Base-by-base conservation (phyloP, 2,888 invertebrate species). In the Lysandra coridon region DNA sequence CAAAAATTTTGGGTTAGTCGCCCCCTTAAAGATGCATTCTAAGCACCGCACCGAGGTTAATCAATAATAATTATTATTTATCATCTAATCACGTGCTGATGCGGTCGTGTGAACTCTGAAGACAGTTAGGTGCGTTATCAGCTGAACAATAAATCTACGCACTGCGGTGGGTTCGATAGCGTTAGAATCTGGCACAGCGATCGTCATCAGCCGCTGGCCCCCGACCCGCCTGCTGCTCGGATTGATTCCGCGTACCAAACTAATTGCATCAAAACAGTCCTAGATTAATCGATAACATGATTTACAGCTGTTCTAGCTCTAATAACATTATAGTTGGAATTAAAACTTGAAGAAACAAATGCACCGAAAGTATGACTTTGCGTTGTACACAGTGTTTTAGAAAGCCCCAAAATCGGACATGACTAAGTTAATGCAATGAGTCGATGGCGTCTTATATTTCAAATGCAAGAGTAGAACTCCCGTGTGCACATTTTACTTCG, bases 231-330 rank as follows among this genome's bases (percentile, higher is more conserved):
- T 14, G 30, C 44, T 74, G 53, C 57, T 57, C 30, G 49, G 49
- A 75, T 57, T 57, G 49, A 75, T 57, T 57, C 76, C 76, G 44
- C 75, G 76, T 76, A 76, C 33, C 30, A 33, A 30, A 57, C 53
- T 17, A 53, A 49, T 76, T 17, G 33, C 53, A 53, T 57, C 49
- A 75, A 30, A 44, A 75, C 49, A 75, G 33, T 53, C 53, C 75
- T 75, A 44, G 75, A 75, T 75, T 57, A 53, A 14, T 57, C 57
- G 57, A 76, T 80, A 57, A 64, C 14, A 64, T 64, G 30, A 64
- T 64, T 64, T 64, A 64, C 23, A 64, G 64, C 30, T 64, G 64
- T 64, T 64, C 12, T 30, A 30, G 23, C 64, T 23, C 23, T 30
- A 30, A 17, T 57, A 57, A 57, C 57, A 62, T 62, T 62, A 2